Conservation (phyloP, 2,797 vertebrate genomes). For the Sibirionetta formosa region DNA sequence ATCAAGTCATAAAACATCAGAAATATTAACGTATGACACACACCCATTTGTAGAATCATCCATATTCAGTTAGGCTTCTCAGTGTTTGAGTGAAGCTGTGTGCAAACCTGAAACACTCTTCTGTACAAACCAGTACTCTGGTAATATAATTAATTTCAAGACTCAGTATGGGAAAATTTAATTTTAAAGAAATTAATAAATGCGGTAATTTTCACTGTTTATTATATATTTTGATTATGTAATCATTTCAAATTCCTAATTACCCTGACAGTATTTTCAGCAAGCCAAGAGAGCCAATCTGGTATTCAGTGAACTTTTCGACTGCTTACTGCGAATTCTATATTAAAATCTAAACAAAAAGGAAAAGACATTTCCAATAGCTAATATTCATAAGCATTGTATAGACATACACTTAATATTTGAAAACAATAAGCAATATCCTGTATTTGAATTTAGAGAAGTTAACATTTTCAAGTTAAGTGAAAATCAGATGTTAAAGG, state of each 20-base stretch:
- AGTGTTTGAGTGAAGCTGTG: neutral
- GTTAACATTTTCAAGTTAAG: neutral
- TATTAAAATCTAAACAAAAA: neutral
- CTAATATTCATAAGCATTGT: neutral
- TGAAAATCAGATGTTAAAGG: neutral
- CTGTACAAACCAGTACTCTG: neutral
- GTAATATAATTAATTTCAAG: neutral
- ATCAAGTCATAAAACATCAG: neutral
- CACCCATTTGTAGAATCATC: neutral
- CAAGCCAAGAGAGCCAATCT: neutral
- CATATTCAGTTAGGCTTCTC: neutral
- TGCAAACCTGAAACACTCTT: neutral
- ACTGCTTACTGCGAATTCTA: neutral
- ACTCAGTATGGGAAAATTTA: neutral
- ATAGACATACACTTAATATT: neutral
- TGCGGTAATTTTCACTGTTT: neutral
- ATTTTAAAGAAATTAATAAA: neutral
- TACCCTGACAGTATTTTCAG: neutral
- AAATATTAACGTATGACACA: neutral
- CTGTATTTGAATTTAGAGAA: neutral
- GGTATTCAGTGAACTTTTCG: neutral
- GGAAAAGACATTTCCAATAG: neutral
- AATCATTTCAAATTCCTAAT: neutral
- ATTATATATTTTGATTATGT: neutral
- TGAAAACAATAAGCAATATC: neutral